Evolutionary conservation across 2,113 vertebrate genomes (phyloP).

Genomic region (Zosterops borbonicus): DNA sequence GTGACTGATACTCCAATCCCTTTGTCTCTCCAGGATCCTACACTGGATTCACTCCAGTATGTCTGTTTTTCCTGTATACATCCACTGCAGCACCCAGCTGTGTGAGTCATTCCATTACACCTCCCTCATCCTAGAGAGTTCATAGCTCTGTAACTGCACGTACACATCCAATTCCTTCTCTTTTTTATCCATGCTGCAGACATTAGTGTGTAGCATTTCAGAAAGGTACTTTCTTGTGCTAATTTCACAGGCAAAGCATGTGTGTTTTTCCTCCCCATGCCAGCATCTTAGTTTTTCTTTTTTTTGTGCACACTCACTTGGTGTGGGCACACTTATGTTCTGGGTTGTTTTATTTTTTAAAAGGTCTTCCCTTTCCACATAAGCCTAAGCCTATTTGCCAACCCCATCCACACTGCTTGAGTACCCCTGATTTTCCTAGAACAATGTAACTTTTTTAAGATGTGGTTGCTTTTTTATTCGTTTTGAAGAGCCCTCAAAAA

Average conservation of each 20-base stretch:
- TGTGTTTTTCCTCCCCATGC: not conserved
- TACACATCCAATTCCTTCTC: not conserved
- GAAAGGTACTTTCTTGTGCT: not conserved
- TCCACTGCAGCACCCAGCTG: not conserved
- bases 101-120: not conserved
- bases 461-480: not conserved
- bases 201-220: not conserved
- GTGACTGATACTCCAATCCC: not conserved
- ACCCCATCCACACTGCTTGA: not conserved
- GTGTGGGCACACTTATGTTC: not conserved
- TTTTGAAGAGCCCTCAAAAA: not conserved
- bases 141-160: fast-evolving
- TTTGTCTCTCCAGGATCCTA: not conserved
- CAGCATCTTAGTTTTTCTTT: not conserved
- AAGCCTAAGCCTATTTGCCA: not conserved
- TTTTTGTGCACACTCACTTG: not conserved
- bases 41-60: not conserved
- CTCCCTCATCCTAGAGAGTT: not conserved
- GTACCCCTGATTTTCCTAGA: not conserved
- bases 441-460: not conserved
- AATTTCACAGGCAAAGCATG: not conserved
- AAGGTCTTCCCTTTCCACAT: not conserved
- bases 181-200: not conserved
- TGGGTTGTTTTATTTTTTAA: not conserved
- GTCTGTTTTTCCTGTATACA: not conserved